These are phyloP conservation scores for Podocnemis expansa DNA, from an alignment of 2,113 vertebrate species.

Conservation along the genomic window DNA sequence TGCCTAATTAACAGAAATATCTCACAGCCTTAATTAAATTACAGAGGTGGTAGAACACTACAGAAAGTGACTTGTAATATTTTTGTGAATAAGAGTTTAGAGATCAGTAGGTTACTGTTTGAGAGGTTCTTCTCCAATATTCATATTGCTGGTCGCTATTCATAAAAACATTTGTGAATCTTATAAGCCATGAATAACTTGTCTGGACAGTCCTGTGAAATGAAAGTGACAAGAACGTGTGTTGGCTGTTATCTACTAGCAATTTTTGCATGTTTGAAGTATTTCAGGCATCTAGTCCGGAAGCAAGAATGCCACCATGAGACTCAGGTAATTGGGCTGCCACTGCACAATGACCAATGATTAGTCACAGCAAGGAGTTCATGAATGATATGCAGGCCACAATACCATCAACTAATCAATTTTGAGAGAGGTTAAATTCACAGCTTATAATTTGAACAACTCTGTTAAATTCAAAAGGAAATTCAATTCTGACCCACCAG, in stretches of 20 bases:
- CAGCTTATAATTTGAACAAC: not conserved
- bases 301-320: slow-evolving; percentile 31
- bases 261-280: slow-evolving; percentile 68
- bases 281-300: slow-evolving; percentile 59
- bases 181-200: slow-evolving; percentile 51
- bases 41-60: slow-evolving; percentile 54
- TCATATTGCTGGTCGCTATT: slow-evolving; percentile 63
- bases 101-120: slow-evolving; percentile 33
- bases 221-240: slow-evolving; percentile 62
- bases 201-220: slow-evolving; percentile 46
- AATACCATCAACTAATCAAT: slow-evolving; percentile 52
- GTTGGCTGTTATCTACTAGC: slow-evolving; percentile 62
- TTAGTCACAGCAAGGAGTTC: not conserved
- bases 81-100: not conserved
- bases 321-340: not conserved
- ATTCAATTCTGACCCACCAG: not conserved
- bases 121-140: slow-evolving; percentile 56
- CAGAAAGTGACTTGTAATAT: slow-evolving; percentile 55
- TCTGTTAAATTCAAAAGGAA: slow-evolving; percentile 13
- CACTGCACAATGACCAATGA: not conserved
- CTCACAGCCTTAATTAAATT: slow-evolving; percentile 6
- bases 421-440: slow-evolving; percentile 23
- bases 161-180: slow-evolving; percentile 60
- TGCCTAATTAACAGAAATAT: slow-evolving; percentile 31
- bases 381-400: slow-evolving; percentile 12